Base-by-base conservation (phyloP, 2,113 vertebrate genomes). In the Nothobranchius kuhntae region DNA sequence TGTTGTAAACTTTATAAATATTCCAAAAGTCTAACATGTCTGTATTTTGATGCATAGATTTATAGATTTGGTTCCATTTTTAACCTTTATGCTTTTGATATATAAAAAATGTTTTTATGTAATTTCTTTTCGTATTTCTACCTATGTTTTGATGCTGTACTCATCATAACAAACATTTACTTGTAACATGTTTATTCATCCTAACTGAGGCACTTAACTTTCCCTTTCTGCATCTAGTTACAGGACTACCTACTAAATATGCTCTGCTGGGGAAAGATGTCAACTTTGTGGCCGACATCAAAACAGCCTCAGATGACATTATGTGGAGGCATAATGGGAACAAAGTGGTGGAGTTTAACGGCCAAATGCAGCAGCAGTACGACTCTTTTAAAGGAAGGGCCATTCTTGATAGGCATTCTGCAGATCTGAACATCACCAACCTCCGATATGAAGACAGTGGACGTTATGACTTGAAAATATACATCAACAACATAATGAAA, bases 281-380 rank as follows among this genome's bases (percentile, higher is more conserved):
- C 30, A 60, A 0, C 6, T 26, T 90, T 7, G 44, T 2, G 0
- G 30, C 86, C 0, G 0, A 0, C 46, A 6, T 72, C 24, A 0
- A 0, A 52, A 3, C 11, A 0, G 0, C 0, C 0, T 65, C 26
- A 17, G 57, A 75, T 9, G 1, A 58, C 0, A 89, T 92, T 54
- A 50, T 88, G 40, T 92, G 91, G 90, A 91, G 73, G 52, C 77
- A 78, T 1, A 55, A 82, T 1, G 67, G 56, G 6, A 61, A 81
- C 54, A 89, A 85, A 65, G 71, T 85, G 46, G 66, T 88, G 0
- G 53, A 76, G 8, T 91, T 85, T 53, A 6, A 87, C n/a, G 74
- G 86, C 45, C 35, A 11, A 0, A 6, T 77, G 73, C 0, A 87
- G 5, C 0, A 0, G 0, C 64, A 8, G 45, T 89, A 30, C 17